Evolutionary conservation across 2,113 vertebrate genomes (phyloP).

Genomic region (Chascanopsetta lugubris): DNA sequence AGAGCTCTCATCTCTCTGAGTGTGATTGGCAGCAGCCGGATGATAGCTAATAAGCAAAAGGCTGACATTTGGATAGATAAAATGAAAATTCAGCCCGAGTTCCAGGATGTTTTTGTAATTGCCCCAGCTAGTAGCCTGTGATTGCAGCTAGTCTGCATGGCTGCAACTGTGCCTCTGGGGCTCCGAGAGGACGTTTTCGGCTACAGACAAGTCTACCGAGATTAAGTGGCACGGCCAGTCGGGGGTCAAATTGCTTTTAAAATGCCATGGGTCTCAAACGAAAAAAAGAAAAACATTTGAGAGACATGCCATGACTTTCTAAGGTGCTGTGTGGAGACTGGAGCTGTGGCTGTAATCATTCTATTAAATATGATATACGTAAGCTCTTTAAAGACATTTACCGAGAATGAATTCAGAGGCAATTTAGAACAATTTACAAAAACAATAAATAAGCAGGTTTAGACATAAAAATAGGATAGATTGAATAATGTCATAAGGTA

Average conservation of each 20-base stretch:
- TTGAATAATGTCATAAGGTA: no score
- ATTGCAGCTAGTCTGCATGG: conserved; percentile 61
- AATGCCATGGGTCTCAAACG: conserved; percentile 77
- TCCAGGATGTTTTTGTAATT: conserved; percentile 77
- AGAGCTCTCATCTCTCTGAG: conserved; percentile 53
- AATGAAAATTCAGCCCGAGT: conserved; percentile 72
- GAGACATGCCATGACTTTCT: conserved; percentile 58
- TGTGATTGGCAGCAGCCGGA: conserved; percentile 73
- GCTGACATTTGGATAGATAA: conserved; percentile 82
- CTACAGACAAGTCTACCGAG: conserved; percentile 70
- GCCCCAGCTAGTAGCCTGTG: conserved; percentile 66
- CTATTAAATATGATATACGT: conserved; percentile 40
- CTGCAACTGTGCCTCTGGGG: conserved; percentile 60
- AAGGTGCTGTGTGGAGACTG: conserved; percentile 61
- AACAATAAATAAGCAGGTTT: no score
- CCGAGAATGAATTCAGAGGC: neutral
- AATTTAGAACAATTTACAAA: no score
- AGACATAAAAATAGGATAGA: no score
- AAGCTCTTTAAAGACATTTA: conserved; percentile 7
- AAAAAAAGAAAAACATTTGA: conserved; percentile 52
- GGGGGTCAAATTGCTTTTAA: conserved; percentile 78
- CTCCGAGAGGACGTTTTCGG: conserved; percentile 69
- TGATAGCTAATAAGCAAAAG: conserved; percentile 76
- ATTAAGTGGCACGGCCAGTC: conserved; percentile 69
- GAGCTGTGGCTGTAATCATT: conserved; percentile 39